These are phyloP conservation scores for Strix uralensis DNA, from an alignment of 2,113 vertebrate species.

Conservation along the genomic window DNA sequence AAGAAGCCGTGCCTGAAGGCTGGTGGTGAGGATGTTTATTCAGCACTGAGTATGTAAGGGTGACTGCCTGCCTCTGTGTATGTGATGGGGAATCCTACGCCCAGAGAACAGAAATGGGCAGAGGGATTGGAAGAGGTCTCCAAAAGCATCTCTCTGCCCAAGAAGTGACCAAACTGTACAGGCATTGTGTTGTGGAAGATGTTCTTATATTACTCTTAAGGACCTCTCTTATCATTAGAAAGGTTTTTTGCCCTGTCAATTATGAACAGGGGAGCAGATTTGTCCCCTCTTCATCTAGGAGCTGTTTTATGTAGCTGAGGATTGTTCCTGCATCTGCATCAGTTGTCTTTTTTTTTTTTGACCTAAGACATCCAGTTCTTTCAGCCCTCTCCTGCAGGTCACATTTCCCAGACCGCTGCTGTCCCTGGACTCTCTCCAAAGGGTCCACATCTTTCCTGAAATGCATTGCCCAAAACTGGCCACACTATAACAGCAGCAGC, in stretches of 20 bases:
- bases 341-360: background rate
- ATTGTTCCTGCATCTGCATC: background rate
- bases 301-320: background rate
- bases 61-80: background rate
- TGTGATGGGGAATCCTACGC: background rate
- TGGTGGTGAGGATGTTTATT: background rate
- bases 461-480: background rate
- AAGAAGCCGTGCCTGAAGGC: background rate
- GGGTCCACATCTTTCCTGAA: background rate
- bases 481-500: background rate
- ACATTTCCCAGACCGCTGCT: background rate
- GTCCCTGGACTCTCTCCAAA: background rate
- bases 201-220: background rate
- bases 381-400: background rate
- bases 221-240: background rate
- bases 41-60: fast-evolving
- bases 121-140: background rate
- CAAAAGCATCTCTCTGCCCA: background rate
- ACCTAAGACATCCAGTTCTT: background rate
- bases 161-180: background rate
- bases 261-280: background rate
- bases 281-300: background rate
- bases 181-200: background rate
- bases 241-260: background rate
- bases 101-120: background rate